These are phyloP conservation scores for Oikopleura albicans DNA, from an alignment of 23 tunicate species.

Conservation along the genomic window DNA sequence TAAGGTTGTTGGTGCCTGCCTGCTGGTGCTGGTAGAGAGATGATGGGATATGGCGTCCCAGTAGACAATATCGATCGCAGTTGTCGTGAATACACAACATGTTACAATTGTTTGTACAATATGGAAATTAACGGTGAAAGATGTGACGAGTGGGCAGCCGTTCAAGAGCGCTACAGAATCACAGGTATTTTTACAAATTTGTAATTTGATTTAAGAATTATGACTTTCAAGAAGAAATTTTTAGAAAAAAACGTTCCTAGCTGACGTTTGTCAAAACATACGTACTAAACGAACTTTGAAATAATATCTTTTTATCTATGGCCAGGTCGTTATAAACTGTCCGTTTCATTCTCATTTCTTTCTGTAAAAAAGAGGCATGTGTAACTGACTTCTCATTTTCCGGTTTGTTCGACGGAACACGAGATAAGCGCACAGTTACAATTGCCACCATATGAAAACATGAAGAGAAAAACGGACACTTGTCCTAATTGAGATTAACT, in stretches of 20 bases:
- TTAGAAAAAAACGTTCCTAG: not conserved
- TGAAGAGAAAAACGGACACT: no score
- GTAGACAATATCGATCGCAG: not conserved
- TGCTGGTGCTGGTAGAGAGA: not conserved
- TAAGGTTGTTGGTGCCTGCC: slow-evolving; percentile 10
- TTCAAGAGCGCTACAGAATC: not conserved
- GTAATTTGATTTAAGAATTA: no score
- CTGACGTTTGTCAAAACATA: not conserved
- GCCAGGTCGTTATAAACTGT: not conserved
- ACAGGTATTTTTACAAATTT: no score
- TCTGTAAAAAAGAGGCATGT: no score
- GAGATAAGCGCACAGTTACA: no score
- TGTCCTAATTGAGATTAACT: no score
- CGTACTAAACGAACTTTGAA: no score
- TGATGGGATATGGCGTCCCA: not conserved
- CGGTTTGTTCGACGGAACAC: no score
- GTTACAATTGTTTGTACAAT: slow-evolving; percentile 1
- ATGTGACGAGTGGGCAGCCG: not conserved
- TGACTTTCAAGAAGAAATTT: not conserved
- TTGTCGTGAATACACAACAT: not conserved
- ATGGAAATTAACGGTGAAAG: not conserved
- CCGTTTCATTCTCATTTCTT: not conserved
- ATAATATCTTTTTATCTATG: no score
- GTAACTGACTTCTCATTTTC: no score
- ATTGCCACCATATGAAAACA: no score